Base-by-base conservation (phyloP, 2,113 vertebrate genomes). In the Chionomys nivalis region DNA sequence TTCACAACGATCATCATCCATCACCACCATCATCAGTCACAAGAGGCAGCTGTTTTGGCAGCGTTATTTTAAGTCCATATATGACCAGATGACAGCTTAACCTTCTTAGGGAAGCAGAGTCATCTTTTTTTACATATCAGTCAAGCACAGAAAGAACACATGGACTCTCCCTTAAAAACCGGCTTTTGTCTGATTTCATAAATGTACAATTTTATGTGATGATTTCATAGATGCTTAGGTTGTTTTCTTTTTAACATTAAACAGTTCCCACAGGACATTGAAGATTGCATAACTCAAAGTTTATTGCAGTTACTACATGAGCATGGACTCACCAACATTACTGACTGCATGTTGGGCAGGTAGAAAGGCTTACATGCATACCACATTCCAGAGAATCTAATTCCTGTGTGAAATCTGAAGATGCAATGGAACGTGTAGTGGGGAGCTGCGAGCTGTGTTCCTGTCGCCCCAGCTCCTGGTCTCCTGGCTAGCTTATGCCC, bases 51-150 rank as follows among this genome's bases (percentile, higher is more conserved):
- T 70, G 81, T 93, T 96, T 90, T 47, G 94, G 86, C 90, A 88
- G 93, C 68, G 68, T 96, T 76, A 16, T 93, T 97, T 96, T 89
- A 96, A 91, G 92, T 95, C 82, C 96, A 4, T 93, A 92, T 98
- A 98, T 97, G 98, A 97, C 95, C 36, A 89, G 94, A 93, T 92
- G 86, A 96, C 93, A 96, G 97, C 82, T 97, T 98, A 96, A 95
- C 97, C 96, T 97, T 97, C 98, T 96, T 68, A 95, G 95, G 96
- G 94, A 88, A 96, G 91, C 95, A 95, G 2, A 0, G 91, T 82
- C 44, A 97, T 94, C 96, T 97, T 70, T 86, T 89, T 90, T 75
- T 44, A 91, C 76, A 26, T 66, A 98, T 81, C 94, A 96, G 90
- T 92, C 16, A 39, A 95, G 89, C 17, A 82, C 58, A 96, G 90